phyloP scores from a whole-genome alignment of 2,113 vertebrate genomes.

The Oxyruncus cristatus region DNA sequence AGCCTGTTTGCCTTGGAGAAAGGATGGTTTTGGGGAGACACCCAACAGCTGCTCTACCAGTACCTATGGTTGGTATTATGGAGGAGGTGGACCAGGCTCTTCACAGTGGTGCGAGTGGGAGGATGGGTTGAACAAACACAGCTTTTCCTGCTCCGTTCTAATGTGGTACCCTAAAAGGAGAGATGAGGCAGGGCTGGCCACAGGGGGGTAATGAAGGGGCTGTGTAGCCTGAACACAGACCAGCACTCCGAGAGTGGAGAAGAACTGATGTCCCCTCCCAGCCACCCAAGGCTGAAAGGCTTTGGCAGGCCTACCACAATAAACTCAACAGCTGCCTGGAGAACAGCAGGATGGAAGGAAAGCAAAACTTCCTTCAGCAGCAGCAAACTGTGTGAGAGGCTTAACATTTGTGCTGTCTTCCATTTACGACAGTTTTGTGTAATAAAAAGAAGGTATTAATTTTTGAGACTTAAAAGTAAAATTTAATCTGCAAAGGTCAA shows the following conservation, averaged over 20 bases:
- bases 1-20: background rate
- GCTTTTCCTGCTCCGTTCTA: background rate
- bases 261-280: background rate
- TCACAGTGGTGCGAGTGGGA: background rate
- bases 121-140: background rate
- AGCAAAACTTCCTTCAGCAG: background rate
- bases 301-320: background rate
- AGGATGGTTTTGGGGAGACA: background rate
- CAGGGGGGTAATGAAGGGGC: background rate
- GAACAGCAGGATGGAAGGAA: background rate
- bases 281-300: background rate
- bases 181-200: background rate
- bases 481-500: background rate
- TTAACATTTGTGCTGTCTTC: background rate
- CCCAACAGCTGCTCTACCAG: background rate
- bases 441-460: background rate
- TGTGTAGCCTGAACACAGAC: background rate
- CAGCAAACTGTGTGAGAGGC: background rate
- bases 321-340: background rate
- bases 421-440: background rate
- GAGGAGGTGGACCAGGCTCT: background rate
- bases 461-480: constrained; percentile 9
- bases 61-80: accelerated
- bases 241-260: background rate
- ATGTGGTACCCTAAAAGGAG: background rate